These are phyloP conservation scores for Numenius phaeopus DNA, from an alignment of 2,797 vertebrate genomes.

Conservation along the genomic window DNA sequence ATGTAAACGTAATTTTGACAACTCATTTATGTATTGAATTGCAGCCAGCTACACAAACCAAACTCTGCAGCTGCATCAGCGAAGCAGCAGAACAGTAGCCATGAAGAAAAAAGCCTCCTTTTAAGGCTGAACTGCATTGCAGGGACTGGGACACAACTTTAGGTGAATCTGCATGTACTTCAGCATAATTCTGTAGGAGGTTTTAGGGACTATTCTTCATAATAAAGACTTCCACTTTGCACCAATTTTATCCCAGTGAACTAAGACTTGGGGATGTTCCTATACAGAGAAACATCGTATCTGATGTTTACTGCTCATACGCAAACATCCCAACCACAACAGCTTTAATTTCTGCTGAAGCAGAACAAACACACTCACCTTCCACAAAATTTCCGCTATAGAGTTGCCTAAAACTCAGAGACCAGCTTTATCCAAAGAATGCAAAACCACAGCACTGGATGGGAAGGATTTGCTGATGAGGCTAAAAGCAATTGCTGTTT, in stretches of 20 bases:
- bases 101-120: not conserved
- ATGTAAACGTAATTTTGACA: not conserved
- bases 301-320: not conserved
- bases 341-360: not conserved
- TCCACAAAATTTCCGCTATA: not conserved
- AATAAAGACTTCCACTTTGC: not conserved
- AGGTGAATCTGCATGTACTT: not conserved
- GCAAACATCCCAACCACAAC: not conserved
- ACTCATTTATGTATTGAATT: not conserved
- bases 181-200: not conserved
- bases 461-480: not conserved
- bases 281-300: accelerated
- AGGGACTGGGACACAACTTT: not conserved
- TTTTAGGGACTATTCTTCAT: not conserved
- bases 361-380: not conserved
- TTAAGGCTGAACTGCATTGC: not conserved
- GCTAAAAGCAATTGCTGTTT: not conserved
- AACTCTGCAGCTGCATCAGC: not conserved
- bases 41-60: not conserved
- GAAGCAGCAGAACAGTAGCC: not conserved
- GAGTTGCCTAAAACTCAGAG: not conserved
- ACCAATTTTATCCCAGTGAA: not conserved
- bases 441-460: not conserved
- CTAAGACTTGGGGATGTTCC: not conserved
- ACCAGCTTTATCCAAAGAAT: not conserved